Percentiles rank a stretch among this genome's conserved stretches.
phyloP scores from a whole-genome alignment of 2,888 invertebrate genomes.

The Agrochola litura region DNA sequence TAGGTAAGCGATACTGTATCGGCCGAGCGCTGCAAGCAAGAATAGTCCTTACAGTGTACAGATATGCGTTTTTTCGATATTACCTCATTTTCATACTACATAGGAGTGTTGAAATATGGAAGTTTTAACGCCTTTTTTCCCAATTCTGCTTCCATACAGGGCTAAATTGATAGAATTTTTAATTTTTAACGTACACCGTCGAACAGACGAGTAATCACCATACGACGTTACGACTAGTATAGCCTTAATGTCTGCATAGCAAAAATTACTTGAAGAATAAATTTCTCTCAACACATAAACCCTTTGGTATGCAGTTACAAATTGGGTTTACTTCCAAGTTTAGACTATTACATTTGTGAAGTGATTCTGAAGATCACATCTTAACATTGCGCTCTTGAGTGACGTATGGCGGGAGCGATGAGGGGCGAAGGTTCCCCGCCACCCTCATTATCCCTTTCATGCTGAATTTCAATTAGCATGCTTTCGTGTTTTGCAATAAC shows the following conservation, averaged over 20 bases:
- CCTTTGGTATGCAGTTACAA: slow-evolving; percentile 31
- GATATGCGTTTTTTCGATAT: no score
- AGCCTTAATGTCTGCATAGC: not conserved
- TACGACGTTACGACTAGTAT: no score
- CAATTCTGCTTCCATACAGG: no score
- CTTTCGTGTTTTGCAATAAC: slow-evolving; percentile 88
- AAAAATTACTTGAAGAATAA: not conserved
- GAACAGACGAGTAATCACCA: no score
- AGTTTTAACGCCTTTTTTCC: no score
- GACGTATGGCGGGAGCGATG: slow-evolving; percentile 77
- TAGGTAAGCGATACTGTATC: no score
- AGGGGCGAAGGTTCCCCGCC: slow-evolving; percentile 67
- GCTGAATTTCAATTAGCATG: slow-evolving; percentile 90
- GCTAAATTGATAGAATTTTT: no score
- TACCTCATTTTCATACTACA: no score
- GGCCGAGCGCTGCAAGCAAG: no score
- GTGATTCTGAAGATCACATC: slow-evolving; percentile 60
- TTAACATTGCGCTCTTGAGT: slow-evolving; percentile 74
- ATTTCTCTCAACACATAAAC: not conserved
- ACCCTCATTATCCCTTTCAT: slow-evolving; percentile 90
- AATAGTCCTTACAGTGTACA: no score
- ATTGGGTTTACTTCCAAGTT: slow-evolving; percentile 45
- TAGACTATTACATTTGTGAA: slow-evolving; percentile 72
- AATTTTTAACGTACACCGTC: no score
- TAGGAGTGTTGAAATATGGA: no score